These are phyloP conservation scores for Cygnus atratus DNA, from an alignment of 2,113 vertebrate genomes.

Conservation along the genomic window DNA sequence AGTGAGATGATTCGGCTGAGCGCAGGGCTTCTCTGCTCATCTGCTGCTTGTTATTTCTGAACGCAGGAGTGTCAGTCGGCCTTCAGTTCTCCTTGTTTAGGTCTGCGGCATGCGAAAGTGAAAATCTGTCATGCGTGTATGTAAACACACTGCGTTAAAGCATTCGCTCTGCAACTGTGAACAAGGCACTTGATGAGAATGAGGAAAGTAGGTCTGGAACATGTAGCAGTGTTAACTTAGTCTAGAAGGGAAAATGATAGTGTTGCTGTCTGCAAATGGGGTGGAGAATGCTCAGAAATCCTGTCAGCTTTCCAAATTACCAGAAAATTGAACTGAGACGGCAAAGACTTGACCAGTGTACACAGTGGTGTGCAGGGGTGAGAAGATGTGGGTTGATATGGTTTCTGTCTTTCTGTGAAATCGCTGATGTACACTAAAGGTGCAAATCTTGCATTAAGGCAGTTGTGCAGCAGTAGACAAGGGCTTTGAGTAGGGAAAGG, in stretches of 20 bases:
- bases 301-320: not conserved
- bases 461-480: not conserved
- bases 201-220: not conserved
- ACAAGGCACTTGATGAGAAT: not conserved
- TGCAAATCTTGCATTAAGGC: not conserved
- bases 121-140: not conserved
- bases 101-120: not conserved
- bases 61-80: not conserved
- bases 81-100: conserved; percentile 27
- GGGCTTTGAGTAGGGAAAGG: not conserved
- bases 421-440: not conserved
- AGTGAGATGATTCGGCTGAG: not conserved
- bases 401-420: not conserved
- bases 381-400: accelerated
- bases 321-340: not conserved
- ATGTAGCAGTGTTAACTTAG: not conserved
- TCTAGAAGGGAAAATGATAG: not conserved
- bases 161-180: not conserved
- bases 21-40: not conserved
- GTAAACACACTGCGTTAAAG: conserved; percentile 10
- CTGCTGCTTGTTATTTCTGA: conserved; percentile 18
- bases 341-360: not conserved
- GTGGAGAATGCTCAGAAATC: not conserved
- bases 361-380: not conserved
- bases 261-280: not conserved